These are phyloP conservation scores for Tiliacea citrago DNA, from an alignment of 2,888 invertebrate genomes.

Conservation along the genomic window DNA sequence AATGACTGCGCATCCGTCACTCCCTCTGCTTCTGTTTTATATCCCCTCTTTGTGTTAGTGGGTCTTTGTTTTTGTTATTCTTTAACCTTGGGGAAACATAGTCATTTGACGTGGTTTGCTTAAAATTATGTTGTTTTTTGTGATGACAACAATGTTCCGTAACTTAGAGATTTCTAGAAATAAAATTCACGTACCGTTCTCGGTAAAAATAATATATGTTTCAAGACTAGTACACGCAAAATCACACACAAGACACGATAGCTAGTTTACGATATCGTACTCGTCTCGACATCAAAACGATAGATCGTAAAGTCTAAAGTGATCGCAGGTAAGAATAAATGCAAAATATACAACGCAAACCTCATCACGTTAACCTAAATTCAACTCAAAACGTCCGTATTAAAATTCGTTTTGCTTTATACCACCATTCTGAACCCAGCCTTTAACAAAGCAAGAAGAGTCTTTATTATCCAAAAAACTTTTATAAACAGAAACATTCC, in stretches of 20 bases:
- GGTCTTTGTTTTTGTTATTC: constrained; percentile 47
- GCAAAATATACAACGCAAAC: constrained; percentile 7
- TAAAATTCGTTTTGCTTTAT: constrained; percentile 12
- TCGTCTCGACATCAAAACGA: neutral
- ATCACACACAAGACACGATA: neutral
- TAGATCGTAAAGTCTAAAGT: neutral
- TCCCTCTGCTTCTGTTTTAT: constrained; percentile 50
- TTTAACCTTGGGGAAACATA: constrained; percentile 42
- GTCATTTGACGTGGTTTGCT: constrained; percentile 28
- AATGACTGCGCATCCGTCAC: constrained; percentile 64
- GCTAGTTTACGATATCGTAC: neutral
- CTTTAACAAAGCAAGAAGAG: constrained; percentile 29
- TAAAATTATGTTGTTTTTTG: constrained; percentile 26
- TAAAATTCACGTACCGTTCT: neutral
- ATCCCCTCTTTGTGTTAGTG: constrained; percentile 44
- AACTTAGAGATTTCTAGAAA: neutral
- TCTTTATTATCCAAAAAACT: constrained; percentile 7
- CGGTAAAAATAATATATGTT: neutral
- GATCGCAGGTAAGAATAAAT: constrained; percentile 5
- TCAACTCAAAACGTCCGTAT: constrained; percentile 3
- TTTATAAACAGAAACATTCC: constrained; percentile 31
- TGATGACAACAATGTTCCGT: neutral
- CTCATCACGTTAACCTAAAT: constrained; percentile 42
- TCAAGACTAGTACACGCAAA: neutral
- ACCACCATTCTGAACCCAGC: neutral